Percentiles rank a stretch among this genome's conserved stretches.
These are phyloP conservation scores for Ciconia nigra DNA, from an alignment of 2,797 vertebrate species.

Conservation along the genomic window DNA sequence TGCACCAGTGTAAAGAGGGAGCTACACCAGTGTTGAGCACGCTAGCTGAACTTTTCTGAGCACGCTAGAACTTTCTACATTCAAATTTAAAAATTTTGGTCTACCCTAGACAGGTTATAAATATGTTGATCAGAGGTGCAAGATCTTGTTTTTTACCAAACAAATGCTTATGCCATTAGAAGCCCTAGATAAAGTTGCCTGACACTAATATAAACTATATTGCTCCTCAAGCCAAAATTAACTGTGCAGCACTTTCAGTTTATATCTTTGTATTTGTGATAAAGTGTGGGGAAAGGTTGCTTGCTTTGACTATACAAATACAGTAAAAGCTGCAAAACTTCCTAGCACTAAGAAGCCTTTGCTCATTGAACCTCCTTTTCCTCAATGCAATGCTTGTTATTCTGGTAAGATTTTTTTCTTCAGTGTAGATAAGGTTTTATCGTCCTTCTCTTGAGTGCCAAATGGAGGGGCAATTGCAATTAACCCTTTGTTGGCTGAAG, in stretches of 20 bases:
- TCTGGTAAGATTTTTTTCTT: neutral
- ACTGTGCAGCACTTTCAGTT: neutral
- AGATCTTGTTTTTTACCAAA: neutral
- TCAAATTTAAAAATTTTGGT: neutral
- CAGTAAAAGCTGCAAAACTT: neutral
- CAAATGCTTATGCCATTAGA: neutral
- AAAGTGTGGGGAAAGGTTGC: neutral
- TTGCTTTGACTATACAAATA: neutral
- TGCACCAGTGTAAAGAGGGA: neutral
- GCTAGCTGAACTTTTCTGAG: too few species aligned
- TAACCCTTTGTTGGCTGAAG: neutral
- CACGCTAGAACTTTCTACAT: neutral
- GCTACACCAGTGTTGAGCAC: neutral
- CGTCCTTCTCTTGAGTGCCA: neutral
- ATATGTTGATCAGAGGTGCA: neutral
- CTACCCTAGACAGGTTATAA: neutral
- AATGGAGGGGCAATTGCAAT: neutral
- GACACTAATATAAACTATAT: neutral
- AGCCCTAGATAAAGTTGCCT: neutral
- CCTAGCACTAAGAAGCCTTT: neutral
- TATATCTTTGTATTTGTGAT: neutral
- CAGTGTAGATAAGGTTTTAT: neutral
- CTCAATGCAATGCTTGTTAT: neutral
- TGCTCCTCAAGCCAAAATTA: neutral
- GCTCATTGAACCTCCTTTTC: neutral